Percentiles rank a stretch among this genome's conserved stretches.
Conservation (phyloP, 2,888 invertebrate species). For the Archips xylosteana region DNA sequence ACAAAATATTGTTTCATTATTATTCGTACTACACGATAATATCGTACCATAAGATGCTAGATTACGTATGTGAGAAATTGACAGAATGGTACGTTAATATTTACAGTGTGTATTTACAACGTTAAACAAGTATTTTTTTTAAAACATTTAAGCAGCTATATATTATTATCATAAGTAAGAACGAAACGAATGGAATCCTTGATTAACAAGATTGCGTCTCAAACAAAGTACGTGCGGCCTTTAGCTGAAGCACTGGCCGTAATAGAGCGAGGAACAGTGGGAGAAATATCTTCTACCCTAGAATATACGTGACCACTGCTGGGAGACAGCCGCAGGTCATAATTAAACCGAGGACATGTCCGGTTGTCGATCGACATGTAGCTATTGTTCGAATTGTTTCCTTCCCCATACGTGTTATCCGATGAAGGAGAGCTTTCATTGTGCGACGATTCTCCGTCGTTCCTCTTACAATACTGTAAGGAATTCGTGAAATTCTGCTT, state of each 20-base stretch:
- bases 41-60: conserved; percentile 56
- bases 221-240: conserved; percentile 82
- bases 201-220: conserved; percentile 48
- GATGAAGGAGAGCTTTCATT: conserved; percentile 86
- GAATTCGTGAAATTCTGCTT: conserved; percentile 84
- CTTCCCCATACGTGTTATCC: conserved; percentile 87
- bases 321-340: conserved; percentile 83
- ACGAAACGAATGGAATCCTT: conserved; percentile 24
- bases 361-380: conserved; percentile 88
- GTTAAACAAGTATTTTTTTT: conserved; percentile 46
- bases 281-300: conserved; percentile 82
- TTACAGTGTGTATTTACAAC: conserved; percentile 58
- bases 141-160: conserved; percentile 35
- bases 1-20: conserved; percentile 73
- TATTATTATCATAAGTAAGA: conserved; percentile 16
- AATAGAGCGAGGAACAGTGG: conserved; percentile 73
- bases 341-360: conserved; percentile 84
- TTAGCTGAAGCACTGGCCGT: conserved; percentile 69
- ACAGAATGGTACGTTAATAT: conserved; percentile 66
- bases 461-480: conserved; percentile 77
- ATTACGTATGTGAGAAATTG: conserved; percentile 81
- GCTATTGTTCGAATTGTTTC: conserved; percentile 88
- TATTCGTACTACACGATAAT: conserved; percentile 54
- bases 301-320: conserved; percentile 83
- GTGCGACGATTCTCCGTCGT: conserved; percentile 82